Evolutionary conservation across 2,888 invertebrate species (phyloP).

Genomic region (Cephalotes varians): DNA sequence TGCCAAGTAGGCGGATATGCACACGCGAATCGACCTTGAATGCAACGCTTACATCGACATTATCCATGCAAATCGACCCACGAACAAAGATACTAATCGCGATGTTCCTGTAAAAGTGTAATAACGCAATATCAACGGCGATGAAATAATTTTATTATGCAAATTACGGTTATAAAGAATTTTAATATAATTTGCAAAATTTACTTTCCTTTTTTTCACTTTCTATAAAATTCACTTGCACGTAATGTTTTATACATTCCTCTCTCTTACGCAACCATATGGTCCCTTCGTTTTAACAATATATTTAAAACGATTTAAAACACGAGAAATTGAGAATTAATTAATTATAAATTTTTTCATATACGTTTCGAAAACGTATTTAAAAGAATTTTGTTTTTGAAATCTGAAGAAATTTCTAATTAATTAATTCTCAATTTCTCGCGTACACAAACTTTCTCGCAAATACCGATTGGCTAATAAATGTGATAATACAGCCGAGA

Average conservation of each 20-base stretch:
- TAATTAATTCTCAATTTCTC: too few relatives aligned
- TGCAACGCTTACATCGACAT: slow-evolving; percentile 38
- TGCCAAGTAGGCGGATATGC: slow-evolving; percentile 29
- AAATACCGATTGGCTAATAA: neutral
- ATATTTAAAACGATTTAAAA: neutral
- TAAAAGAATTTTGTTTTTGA: too few relatives aligned
- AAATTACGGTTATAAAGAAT: neutral
- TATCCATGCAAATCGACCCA: slow-evolving; percentile 27
- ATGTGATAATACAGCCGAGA: neutral
- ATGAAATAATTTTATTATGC: slow-evolving; percentile 25
- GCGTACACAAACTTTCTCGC: too few relatives aligned
- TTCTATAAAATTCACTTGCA: neutral
- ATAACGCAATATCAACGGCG: slow-evolving; percentile 20
- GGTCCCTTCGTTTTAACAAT: neutral
- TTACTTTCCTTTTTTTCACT: neutral
- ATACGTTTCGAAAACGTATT: too few relatives aligned
- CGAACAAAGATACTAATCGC: slow-evolving; percentile 35
- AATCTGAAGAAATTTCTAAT: too few relatives aligned
- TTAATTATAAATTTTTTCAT: neutral
- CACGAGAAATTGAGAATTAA: neutral
- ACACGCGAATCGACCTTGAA: slow-evolving; percentile 50
- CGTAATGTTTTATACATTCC: neutral
- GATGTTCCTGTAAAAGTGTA: slow-evolving; percentile 34
- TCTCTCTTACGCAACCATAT: neutral
- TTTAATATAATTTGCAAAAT: neutral